A percentile compares a stretch with the other conserved stretches of the same genome.
Conservation (phyloP, 2,888 invertebrate genomes). For the Lepidochrysops patricia region DNA sequence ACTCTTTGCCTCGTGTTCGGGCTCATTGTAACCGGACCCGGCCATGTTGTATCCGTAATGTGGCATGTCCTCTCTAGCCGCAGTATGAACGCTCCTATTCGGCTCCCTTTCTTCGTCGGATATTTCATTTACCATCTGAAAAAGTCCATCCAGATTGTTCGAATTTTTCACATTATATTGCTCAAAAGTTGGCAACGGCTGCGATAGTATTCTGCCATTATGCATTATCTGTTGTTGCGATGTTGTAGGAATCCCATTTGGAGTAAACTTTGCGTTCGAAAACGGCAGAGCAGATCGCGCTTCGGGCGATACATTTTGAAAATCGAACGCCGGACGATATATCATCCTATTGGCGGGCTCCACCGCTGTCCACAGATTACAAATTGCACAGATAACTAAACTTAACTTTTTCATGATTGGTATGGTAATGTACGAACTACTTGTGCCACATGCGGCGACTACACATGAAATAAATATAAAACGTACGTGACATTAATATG, state of each 20-base stretch:
- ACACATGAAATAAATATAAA: constrained; percentile 4
- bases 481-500: constrained; percentile 8
- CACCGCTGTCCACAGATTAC: constrained; percentile 21
- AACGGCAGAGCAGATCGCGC: constrained; percentile 19
- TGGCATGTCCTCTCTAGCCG: neutral
- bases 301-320: constrained; percentile 29
- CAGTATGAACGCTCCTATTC: neutral
- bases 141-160: constrained; percentile 33
- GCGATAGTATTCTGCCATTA: constrained; percentile 19
- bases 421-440: neutral
- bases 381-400: constrained; percentile 29
- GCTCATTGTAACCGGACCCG: neutral
- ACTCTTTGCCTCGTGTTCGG: neutral
- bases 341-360: constrained; percentile 34
- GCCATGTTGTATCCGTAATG: neutral
- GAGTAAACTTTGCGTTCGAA: constrained; percentile 22
- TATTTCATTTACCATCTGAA: constrained; percentile 35
- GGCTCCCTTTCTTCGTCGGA: constrained; percentile 9
- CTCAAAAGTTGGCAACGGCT: constrained; percentile 22
- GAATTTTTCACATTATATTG: constrained; percentile 23
- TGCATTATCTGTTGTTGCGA: constrained; percentile 24
- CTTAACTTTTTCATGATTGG: constrained; percentile 20
- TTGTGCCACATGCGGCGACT: neutral
- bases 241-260: constrained; percentile 20
- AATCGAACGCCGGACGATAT: constrained; percentile 38